Evolutionary conservation across 2,797 vertebrate genomes (phyloP).

Genomic region (Scomberomorus guttatus): DNA sequence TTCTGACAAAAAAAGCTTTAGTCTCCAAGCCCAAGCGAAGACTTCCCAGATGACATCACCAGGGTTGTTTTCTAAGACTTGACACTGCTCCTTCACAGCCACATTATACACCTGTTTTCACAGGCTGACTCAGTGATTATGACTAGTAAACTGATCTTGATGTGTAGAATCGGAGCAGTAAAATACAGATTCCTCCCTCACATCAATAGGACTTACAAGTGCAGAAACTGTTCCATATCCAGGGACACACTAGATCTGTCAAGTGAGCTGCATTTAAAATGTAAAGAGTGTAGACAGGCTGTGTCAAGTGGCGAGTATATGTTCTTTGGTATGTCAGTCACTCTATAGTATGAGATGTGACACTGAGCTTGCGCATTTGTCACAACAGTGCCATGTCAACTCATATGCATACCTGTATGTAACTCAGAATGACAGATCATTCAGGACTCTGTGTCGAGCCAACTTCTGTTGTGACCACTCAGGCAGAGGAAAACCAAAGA

Average conservation of each 20-base stretch:
- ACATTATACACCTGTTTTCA: constrained; percentile 8
- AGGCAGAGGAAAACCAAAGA: constrained; percentile 30
- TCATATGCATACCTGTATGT: constrained; percentile 65
- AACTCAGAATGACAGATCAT: constrained; percentile 66
- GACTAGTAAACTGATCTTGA: constrained; percentile 22
- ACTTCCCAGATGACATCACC: constrained; percentile 1
- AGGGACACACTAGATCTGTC: constrained; percentile 41
- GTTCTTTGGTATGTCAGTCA: constrained; percentile 65
- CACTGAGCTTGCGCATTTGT: constrained; percentile 73
- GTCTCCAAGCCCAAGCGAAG: background rate
- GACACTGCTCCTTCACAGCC: background rate
- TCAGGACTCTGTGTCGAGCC: constrained; percentile 28
- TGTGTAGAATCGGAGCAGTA: background rate
- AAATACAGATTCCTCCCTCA: constrained; percentile 8
- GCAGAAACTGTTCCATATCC: constrained; percentile 29
- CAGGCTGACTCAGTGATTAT: background rate
- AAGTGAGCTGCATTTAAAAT: constrained; percentile 54
- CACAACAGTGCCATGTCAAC: constrained; percentile 68
- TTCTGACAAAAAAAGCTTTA: background rate
- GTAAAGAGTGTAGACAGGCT: constrained; percentile 65
- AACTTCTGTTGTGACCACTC: constrained; percentile 31
- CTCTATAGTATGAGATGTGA: constrained; percentile 68
- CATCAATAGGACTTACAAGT: constrained; percentile 22
- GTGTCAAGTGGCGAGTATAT: constrained; percentile 53
- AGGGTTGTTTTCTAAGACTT: background rate